Percentiles rank a stretch among this genome's conserved stretches.
Evolutionary conservation across 30 jellyfish, hydroid and myxozoan species (phyloP).

Genomic region (Hydra vulgaris): DNA sequence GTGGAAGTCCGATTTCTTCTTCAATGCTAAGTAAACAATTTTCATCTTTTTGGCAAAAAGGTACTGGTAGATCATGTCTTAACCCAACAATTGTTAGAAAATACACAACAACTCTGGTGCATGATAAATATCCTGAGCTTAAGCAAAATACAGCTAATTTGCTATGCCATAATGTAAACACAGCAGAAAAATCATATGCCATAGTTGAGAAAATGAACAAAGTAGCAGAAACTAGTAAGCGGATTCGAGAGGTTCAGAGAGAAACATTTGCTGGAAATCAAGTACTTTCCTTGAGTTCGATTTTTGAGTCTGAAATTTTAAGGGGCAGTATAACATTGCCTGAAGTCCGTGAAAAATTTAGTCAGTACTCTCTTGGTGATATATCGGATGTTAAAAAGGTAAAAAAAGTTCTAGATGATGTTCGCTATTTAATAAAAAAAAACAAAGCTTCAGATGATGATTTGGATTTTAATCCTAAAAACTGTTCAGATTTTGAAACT

Average conservation of each 20-base stretch:
- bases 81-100: slow-evolving; percentile 20
- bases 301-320: neutral
- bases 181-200: slow-evolving; percentile 14
- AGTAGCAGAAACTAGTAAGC: slow-evolving; percentile 5
- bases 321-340: neutral
- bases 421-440: slow-evolving; percentile 14
- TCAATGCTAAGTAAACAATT: slow-evolving; percentile 4
- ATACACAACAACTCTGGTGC: slow-evolving; percentile 21
- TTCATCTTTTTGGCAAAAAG: slow-evolving; percentile 3
- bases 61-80: slow-evolving; percentile 8
- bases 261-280: neutral
- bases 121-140: slow-evolving; percentile 11
- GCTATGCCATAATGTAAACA: slow-evolving; percentile 9
- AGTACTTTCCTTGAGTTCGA: neutral
- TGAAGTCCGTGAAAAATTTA: neutral
- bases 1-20: slow-evolving; percentile 10
- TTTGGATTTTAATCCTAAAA: neutral
- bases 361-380: neutral
- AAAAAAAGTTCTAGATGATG: slow-evolving; percentile 11
- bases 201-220: slow-evolving; percentile 1
- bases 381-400: neutral
- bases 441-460: neutral
- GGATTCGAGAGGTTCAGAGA: slow-evolving; percentile 11
- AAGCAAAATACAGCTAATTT: slow-evolving; percentile 8
- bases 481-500: neutral